Conservation (phyloP, 2,888 invertebrate genomes). For the Drosophila paramelanica region DNA sequence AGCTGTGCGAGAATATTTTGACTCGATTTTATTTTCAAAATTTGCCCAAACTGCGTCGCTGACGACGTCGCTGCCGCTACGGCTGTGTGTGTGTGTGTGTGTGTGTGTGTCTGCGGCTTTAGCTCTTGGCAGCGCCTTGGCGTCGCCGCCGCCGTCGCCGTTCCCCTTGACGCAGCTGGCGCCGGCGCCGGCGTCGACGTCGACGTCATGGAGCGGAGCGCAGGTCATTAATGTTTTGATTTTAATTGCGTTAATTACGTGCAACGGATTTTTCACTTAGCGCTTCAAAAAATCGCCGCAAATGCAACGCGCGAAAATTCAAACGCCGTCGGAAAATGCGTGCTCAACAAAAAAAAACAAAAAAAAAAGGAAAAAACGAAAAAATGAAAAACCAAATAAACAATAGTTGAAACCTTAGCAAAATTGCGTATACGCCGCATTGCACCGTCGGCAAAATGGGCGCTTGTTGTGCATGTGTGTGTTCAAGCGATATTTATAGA, state of each 20-base stretch:
- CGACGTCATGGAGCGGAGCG: slow-evolving; percentile 60
- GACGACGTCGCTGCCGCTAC: slow-evolving; percentile 13
- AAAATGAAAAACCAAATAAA: not conserved
- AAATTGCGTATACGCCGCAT: slow-evolving; percentile 33
- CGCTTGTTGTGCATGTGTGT: not conserved
- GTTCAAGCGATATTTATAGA: not conserved
- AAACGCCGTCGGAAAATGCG: slow-evolving; percentile 54
- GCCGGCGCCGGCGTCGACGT: slow-evolving; percentile 42
- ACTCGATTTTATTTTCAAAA: slow-evolving; percentile 31
- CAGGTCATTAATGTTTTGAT: slow-evolving; percentile 84
- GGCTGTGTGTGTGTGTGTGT: slow-evolving; percentile 4
- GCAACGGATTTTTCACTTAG: slow-evolving; percentile 82
- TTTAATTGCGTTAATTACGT: slow-evolving; percentile 85
- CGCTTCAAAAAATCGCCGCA: slow-evolving; percentile 30
- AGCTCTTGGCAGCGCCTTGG: slow-evolving; percentile 11
- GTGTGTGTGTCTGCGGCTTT: slow-evolving; percentile 2
- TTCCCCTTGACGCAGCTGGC: slow-evolving; percentile 28
- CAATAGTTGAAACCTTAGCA: not conserved
- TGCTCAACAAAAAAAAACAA: not conserved
- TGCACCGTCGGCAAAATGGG: slow-evolving; percentile 3
- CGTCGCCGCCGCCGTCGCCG: slow-evolving; percentile 45
- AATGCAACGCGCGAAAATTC: slow-evolving; percentile 27
- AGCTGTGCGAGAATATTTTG: slow-evolving; percentile 47
- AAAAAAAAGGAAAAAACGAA: too few species aligned
- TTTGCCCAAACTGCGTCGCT: slow-evolving; percentile 9